Conservation (phyloP, 2,797 vertebrate genomes). For the Tenualosa thibaudeaui region DNA sequence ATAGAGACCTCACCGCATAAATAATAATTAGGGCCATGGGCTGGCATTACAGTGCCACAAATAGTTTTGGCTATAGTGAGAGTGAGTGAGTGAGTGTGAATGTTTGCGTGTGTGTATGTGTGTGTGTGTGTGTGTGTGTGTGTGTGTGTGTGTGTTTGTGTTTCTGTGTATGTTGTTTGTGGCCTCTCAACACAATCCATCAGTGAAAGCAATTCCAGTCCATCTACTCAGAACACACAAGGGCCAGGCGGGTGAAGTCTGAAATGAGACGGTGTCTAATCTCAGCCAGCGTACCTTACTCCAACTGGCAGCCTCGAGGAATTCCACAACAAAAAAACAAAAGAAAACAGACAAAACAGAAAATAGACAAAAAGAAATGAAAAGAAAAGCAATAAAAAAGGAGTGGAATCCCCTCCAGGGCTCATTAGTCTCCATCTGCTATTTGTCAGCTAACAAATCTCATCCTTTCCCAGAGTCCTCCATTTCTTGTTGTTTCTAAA, state of each 20-base stretch:
- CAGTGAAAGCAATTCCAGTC: background rate
- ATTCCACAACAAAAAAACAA: background rate
- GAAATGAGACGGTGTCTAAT: conserved; percentile 18
- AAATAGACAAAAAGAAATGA: background rate
- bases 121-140: background rate
- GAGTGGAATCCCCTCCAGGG: background rate
- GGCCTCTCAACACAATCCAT: background rate
- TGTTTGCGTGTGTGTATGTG: background rate
- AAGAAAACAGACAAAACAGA: background rate
- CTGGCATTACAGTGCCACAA: conserved; percentile 7
- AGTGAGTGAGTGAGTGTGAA: background rate
- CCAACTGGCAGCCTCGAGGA: background rate
- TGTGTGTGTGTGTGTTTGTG: background rate
- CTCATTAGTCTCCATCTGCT: conserved; percentile 7
- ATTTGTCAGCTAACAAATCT: conserved; percentile 19
- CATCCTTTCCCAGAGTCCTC: background rate
- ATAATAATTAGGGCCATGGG: background rate
- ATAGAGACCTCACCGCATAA: background rate
- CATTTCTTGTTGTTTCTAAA: background rate
- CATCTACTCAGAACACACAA: background rate
- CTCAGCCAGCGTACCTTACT: background rate
- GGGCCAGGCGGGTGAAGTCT: background rate
- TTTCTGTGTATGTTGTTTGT: background rate
- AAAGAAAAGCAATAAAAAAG: background rate
- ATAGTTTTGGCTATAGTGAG: background rate